A percentile compares a stretch with the other conserved stretches of the same genome.
phyloP scores from a whole-genome alignment of 1,140 invertebrate genomes.

The Pachyrhynchus sulphureomaculatus region DNA sequence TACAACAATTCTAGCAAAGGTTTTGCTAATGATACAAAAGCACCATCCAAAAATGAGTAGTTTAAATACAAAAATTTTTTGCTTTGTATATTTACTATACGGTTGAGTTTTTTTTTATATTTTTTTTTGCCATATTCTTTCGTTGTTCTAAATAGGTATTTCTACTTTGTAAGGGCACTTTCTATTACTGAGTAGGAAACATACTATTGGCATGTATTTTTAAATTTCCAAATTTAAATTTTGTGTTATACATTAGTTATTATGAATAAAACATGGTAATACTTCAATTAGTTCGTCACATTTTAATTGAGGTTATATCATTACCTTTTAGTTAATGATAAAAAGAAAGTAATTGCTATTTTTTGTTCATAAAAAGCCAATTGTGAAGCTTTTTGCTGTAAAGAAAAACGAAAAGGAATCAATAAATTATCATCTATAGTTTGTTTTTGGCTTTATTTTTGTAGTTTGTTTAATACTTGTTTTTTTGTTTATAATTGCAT shows the following conservation, averaged over 20 bases:
- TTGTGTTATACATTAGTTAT: too few relatives aligned
- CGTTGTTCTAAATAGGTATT: neutral
- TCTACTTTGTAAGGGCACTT: conserved; percentile 5
- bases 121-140: neutral
- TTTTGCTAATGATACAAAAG: conserved; percentile 24
- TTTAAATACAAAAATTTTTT: neutral
- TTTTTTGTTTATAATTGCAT: too few relatives aligned
- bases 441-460: too few relatives aligned
- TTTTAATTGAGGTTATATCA: neutral
- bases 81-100: neutral
- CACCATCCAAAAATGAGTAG: neutral
- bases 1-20: conserved; percentile 49
- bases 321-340: too few relatives aligned
- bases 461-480: too few relatives aligned
- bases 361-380: too few relatives aligned
- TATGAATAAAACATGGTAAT: too few relatives aligned
- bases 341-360: too few relatives aligned
- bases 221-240: neutral
- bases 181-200: neutral
- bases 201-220: conserved; percentile 12
- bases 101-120: neutral
- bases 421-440: too few relatives aligned
- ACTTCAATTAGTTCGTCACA: too few relatives aligned
- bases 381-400: too few relatives aligned
- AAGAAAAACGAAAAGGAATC: too few relatives aligned